phyloP scores from a whole-genome alignment of 1,140 invertebrate genomes.

The Conus ventricosus region DNA sequence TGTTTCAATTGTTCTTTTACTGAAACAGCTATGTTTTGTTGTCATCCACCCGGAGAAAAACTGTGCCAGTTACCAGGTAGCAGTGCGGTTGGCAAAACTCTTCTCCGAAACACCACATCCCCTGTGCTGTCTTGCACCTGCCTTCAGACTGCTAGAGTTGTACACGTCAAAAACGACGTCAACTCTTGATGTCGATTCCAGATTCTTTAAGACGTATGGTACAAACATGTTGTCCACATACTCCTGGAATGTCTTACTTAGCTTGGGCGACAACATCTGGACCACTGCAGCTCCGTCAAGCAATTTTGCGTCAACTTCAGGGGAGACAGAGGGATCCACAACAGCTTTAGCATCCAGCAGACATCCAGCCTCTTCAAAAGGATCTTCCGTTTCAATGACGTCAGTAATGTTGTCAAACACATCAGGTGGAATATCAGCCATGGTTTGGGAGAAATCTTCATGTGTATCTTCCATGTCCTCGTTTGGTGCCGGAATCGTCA shows the following conservation, averaged over 20 bases:
- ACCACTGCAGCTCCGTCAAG: conserved; percentile 21
- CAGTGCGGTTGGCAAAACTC: not conserved
- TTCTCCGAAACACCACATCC: conserved; percentile 2
- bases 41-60: not conserved
- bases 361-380: too few relatives aligned
- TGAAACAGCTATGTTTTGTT: conserved; percentile 19
- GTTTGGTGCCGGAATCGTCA: not conserved
- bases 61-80: conserved; percentile 1
- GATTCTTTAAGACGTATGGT: not conserved
- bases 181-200: conserved; percentile 31
- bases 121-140: not conserved
- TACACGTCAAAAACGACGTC: conserved; percentile 9
- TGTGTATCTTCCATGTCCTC: not conserved
- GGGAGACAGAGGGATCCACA: too few relatives aligned
- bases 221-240: not conserved
- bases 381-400: too few relatives aligned
- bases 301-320: not conserved
- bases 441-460: too few relatives aligned
- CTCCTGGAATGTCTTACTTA: not conserved
- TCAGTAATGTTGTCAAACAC: too few relatives aligned
- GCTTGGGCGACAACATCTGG: not conserved
- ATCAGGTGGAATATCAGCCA: too few relatives aligned
- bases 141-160: not conserved
- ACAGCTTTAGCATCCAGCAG: too few relatives aligned
- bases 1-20: not conserved